A percentile compares a stretch with the other conserved stretches of the same genome.
phyloP scores from a whole-genome alignment of 2,888 invertebrate genomes.

The Nemotelus nigrinus region DNA sequence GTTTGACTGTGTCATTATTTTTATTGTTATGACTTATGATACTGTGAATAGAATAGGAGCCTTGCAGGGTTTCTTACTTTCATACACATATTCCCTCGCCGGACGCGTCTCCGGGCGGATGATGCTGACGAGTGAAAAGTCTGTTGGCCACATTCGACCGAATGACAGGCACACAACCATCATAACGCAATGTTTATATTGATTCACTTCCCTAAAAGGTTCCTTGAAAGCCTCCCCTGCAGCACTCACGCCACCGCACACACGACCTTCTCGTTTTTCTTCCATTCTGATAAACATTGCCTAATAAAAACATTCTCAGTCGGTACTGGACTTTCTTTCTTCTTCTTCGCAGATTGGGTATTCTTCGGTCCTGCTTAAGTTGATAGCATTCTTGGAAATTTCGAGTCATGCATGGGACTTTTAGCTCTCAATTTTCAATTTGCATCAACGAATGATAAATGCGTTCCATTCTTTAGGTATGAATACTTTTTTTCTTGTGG shows the following conservation, averaged over 20 bases:
- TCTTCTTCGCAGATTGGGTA: no score
- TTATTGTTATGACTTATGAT: slow-evolving; percentile 50
- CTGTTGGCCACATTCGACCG: no score
- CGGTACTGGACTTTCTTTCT: not conserved
- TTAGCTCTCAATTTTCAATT: no score
- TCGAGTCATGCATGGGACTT: no score
- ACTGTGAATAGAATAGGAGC: slow-evolving; percentile 28
- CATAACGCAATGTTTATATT: slow-evolving; percentile 18
- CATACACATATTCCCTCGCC: not conserved
- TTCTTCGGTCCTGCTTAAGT: no score
- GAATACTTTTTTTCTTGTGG: no score
- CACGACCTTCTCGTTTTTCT: not conserved
- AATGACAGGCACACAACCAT: no score
- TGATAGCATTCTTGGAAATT: no score
- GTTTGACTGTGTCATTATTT: slow-evolving; percentile 48
- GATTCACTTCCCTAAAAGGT: slow-evolving; percentile 19
- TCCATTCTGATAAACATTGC: not conserved
- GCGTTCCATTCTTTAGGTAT: no score
- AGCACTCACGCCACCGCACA: not conserved
- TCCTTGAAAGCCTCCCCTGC: slow-evolving; percentile 21
- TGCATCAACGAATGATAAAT: no score
- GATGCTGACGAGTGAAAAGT: no score
- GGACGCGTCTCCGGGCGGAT: no score
- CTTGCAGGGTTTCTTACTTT: slow-evolving; percentile 5
- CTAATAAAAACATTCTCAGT: slow-evolving; percentile 10